Percentiles rank a stretch among this genome's conserved stretches.
Conservation (phyloP, 2,888 invertebrate species). For the Philereme vetulata region DNA sequence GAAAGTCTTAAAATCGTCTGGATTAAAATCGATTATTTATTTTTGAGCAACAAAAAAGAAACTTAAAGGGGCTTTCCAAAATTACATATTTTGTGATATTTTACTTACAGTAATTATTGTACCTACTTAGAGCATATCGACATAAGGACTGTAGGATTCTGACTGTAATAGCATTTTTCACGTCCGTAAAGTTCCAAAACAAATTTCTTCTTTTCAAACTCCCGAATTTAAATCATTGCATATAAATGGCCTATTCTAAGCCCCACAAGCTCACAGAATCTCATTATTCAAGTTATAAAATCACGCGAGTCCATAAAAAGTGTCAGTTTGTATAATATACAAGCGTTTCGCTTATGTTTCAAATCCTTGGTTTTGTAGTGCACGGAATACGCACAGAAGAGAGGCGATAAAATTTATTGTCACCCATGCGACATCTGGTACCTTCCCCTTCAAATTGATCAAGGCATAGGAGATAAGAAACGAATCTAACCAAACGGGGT, state of each 20-base stretch:
- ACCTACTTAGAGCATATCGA: background rate
- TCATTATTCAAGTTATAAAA: slow-evolving; percentile 42
- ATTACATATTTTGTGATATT: too few relatives aligned
- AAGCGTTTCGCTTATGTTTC: slow-evolving; percentile 65
- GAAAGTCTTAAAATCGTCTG: slow-evolving; percentile 17
- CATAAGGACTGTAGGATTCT: background rate
- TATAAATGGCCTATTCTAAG: slow-evolving; percentile 30
- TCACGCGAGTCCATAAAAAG: slow-evolving; percentile 53
- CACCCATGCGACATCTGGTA: slow-evolving; percentile 80
- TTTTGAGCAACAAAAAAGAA: background rate
- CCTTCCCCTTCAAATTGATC: slow-evolving; percentile 54
- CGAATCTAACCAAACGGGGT: background rate
- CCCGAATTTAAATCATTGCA: slow-evolving; percentile 31
- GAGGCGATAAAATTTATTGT: slow-evolving; percentile 82
- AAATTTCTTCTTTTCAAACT: slow-evolving; percentile 17
- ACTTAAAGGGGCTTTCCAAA: background rate
- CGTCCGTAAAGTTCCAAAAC: slow-evolving; percentile 1
- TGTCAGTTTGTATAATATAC: slow-evolving; percentile 70
- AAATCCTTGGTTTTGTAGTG: slow-evolving; percentile 77
- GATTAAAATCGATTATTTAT: slow-evolving; percentile 14
- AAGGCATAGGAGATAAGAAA: slow-evolving; percentile 35
- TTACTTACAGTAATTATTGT: too few relatives aligned
- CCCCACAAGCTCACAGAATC: slow-evolving; percentile 27
- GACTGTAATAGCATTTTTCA: background rate
- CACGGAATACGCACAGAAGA: slow-evolving; percentile 73